Evolutionary conservation across 2,113 vertebrate genomes (phyloP), one percentile per base, ranked within the genome.

Genomic region (Phylloscopus trochiloides): DNA sequence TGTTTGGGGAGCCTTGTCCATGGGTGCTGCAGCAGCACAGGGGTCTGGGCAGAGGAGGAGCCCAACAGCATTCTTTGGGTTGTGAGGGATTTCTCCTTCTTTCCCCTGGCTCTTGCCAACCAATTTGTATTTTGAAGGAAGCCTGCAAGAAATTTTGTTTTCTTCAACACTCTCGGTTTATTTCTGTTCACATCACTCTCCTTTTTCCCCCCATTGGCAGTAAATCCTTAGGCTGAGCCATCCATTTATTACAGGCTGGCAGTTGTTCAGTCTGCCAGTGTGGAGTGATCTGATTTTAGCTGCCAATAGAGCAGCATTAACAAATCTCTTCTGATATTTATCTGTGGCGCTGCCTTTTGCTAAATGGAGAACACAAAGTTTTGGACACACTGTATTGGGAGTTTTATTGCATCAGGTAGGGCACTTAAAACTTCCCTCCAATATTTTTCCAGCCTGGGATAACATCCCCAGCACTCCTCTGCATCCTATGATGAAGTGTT

Each of bases 291-390:
- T 90, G 92, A 94, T 96, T 92, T 93, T 87, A 94, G 94, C 93
- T 96, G 96, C 96, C 97, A 97, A 97, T 97, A 94, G 90, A 72
- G 92, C 89, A 93, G 75, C 94, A 94, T 94, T 96, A 97, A 96
- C 96, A 96, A 96, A 96, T 97, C 91, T 95, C 87, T 94, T 83
- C 94, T 96, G 95, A 95, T 96, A 93, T 96, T 97, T 97, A 93
- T 97, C 73, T 90, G 73, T 78, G 94, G 79, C 70, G 31, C 78
- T 78, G 89, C 93, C 95, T 96, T 95, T 96, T 97, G 97, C 96
- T 94, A 91, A 92, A 89, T 68, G 95, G 94, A 90, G 74, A 94
- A 55, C 90, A 95, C 94, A 58, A 94, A 96, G 86, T 96, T 97
- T 88, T 93, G 91, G 82, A 95, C 59, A 66, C 13, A 8, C 48